Evolutionary conservation across 2,888 invertebrate genomes (phyloP).

Genomic region (Onthophagus sagittarius): DNA sequence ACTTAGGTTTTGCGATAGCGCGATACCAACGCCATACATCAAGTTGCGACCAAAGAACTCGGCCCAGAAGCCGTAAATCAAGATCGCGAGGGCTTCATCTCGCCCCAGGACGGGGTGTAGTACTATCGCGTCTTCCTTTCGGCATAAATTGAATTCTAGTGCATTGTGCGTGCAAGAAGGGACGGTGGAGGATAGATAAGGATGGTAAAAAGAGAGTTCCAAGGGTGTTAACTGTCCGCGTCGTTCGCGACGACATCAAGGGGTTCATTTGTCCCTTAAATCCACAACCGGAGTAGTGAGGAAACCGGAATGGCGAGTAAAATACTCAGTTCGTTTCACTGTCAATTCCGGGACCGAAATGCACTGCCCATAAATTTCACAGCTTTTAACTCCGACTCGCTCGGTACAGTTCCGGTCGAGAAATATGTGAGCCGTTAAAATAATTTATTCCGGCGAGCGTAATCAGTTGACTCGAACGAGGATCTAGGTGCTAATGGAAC

Average conservation of each 20-base stretch:
- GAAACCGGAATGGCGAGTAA: background rate
- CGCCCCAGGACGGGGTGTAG: background rate
- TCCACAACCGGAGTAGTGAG: background rate
- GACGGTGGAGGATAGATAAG: conserved; percentile 1
- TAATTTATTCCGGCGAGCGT: conserved; percentile 20
- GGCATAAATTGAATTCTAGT: conserved; percentile 24
- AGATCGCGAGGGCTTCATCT: background rate
- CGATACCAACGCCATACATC: conserved; percentile 10
- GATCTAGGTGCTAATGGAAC: background rate
- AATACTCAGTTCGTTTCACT: background rate
- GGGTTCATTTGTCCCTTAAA: background rate
- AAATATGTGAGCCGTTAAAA: conserved; percentile 22
- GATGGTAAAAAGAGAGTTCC: background rate
- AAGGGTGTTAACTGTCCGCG: background rate
- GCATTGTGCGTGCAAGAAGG: conserved; percentile 22
- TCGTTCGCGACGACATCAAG: background rate
- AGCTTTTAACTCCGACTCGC: background rate
- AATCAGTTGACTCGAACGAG: background rate
- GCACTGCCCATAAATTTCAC: background rate
- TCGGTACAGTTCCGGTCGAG: background rate
- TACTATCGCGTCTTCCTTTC: conserved; percentile 1
- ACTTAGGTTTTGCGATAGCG: conserved; percentile 2
- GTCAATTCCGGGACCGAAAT: background rate
- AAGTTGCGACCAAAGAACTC: background rate
- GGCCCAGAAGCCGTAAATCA: conserved; percentile 9